phyloP scores from a whole-genome alignment of 2,888 invertebrate species.

The Tetramorium bicarinatum region DNA sequence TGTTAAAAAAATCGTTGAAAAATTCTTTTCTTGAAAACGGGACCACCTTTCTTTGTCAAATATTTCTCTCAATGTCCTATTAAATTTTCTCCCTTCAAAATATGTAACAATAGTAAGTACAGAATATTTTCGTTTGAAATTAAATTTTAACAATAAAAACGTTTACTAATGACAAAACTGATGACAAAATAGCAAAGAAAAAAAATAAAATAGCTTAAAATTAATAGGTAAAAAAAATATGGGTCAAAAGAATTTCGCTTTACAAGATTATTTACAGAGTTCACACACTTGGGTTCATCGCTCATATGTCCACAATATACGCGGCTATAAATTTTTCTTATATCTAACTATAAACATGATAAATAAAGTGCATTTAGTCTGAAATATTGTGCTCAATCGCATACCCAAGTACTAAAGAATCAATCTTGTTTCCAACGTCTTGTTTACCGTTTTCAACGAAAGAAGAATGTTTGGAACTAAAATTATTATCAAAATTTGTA shows the following conservation, averaged over 20 bases:
- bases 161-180: not conserved
- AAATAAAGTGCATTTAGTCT: constrained; percentile 59
- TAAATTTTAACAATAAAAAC: not conserved
- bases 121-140: not conserved
- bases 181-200: not conserved
- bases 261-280: not conserved
- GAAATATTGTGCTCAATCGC: not conserved
- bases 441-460: not conserved
- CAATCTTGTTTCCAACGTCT: not conserved
- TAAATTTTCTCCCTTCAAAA: constrained; percentile 18
- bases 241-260: not conserved
- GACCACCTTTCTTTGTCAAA: constrained; percentile 16
- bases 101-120: not conserved
- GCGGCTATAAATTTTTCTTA: constrained; percentile 52
- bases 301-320: not conserved
- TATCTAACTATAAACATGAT: constrained; percentile 55
- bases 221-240: constrained; percentile 21
- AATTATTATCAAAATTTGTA: not conserved
- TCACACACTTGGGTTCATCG: not conserved
- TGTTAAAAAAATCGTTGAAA: constrained; percentile 32
- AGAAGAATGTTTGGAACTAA: not conserved
- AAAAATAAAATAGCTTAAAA: not conserved
- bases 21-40: not conserved
- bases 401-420: not conserved
- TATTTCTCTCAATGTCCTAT: constrained; percentile 8